phyloP scores from a whole-genome alignment of 2,797 vertebrate species.

The Onychomys leucogaster region DNA sequence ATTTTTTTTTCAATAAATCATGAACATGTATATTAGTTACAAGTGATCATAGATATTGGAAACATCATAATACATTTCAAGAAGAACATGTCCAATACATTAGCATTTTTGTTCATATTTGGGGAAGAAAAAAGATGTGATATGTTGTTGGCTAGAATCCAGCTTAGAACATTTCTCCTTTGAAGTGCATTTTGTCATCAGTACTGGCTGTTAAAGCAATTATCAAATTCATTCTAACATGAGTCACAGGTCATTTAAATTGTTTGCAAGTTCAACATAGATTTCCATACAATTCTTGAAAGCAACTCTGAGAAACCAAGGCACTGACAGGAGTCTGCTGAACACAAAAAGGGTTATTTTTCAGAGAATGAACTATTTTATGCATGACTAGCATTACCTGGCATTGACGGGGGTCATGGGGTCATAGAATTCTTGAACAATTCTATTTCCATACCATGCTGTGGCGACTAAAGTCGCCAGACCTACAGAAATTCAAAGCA shows the following conservation, averaged over 20 bases:
- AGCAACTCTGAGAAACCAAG: constrained; percentile 47
- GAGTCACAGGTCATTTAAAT: constrained; percentile 61
- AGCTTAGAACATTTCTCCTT: constrained; percentile 27
- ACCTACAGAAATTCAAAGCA: constrained; percentile 83
- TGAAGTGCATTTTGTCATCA: constrained; percentile 38
- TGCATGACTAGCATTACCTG: constrained; percentile 85
- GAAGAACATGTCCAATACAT: constrained; percentile 21
- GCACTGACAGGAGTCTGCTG: background rate
- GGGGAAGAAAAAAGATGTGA: background rate
- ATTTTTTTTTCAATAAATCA: background rate
- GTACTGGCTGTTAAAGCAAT: constrained; percentile 53
- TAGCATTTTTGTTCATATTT: constrained; percentile 26
- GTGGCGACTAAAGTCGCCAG: constrained; percentile 88
- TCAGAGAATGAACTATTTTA: constrained; percentile 4
- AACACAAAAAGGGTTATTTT: constrained; percentile 14
- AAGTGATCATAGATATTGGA: background rate
- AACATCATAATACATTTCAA: constrained; percentile 29
- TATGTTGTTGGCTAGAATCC: background rate
- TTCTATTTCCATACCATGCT: constrained; percentile 89
- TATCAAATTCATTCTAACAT: constrained; percentile 60
- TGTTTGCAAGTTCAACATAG: constrained; percentile 56
- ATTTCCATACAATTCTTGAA: constrained; percentile 40
- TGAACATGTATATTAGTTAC: background rate
- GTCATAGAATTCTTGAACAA: constrained; percentile 89
- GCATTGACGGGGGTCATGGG: constrained; percentile 88